Conservation (phyloP, 2,797 vertebrate species). For the Euphonia xanthogaster region DNA sequence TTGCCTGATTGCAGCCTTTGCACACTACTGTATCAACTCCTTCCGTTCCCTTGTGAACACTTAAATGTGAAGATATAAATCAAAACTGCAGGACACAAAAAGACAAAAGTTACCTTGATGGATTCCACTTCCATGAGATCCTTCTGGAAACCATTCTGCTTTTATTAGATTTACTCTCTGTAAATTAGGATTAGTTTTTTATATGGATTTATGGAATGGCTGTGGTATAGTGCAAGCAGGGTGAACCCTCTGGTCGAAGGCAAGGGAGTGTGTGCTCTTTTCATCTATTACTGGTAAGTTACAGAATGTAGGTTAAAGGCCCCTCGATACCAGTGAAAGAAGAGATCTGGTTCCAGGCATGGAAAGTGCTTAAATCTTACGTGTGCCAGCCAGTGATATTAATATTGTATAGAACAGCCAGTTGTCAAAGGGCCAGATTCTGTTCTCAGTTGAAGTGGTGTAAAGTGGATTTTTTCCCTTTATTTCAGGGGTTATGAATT, state of each 20-base stretch:
- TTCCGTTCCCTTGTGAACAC: background rate
- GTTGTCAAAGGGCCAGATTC: slow-evolving; percentile 42
- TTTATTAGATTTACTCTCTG: slow-evolving; percentile 55
- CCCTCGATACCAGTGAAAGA: slow-evolving; percentile 9
- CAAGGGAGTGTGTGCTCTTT: slow-evolving; percentile 8
- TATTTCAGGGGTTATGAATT: background rate
- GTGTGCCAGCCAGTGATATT: slow-evolving; percentile 38
- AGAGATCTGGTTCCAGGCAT: slow-evolving; percentile 14
- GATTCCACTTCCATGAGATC: slow-evolving; percentile 36
- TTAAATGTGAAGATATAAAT: slow-evolving; percentile 41
- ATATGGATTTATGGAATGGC: slow-evolving; percentile 60
- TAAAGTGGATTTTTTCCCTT: background rate
- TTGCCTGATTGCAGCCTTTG: slow-evolving; percentile 40
- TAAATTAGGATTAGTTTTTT: slow-evolving; percentile 70
- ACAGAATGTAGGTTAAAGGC: slow-evolving; percentile 42
- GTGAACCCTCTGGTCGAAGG: background rate
- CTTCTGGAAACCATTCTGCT: slow-evolving; percentile 55
- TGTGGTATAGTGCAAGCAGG: slow-evolving; percentile 32
- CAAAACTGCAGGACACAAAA: slow-evolving; percentile 5
- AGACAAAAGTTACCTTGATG: slow-evolving; percentile 40
- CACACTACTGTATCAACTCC: slow-evolving; percentile 14
- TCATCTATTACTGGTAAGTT: slow-evolving; percentile 44
- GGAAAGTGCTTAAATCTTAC: slow-evolving; percentile 28
- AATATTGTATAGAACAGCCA: slow-evolving; percentile 21
- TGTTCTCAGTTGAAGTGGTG: slow-evolving; percentile 30